phyloP scores from a whole-genome alignment of 2,888 invertebrate species.

The Drosophila quinaria region DNA sequence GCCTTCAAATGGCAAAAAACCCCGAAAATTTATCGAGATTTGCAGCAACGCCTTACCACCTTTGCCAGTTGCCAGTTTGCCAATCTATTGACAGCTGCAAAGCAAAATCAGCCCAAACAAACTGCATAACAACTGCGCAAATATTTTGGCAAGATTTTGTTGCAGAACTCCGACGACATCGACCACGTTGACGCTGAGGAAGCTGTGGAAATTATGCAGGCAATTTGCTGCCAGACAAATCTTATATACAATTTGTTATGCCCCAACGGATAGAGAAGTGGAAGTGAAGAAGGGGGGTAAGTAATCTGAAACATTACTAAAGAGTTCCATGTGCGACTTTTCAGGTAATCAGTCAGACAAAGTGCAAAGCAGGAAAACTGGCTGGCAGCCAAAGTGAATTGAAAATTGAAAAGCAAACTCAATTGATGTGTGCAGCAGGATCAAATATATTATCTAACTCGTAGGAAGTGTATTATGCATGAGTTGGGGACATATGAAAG shows the following conservation, averaged over 20 bases:
- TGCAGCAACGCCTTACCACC: constrained; percentile 3
- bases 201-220: constrained; percentile 67
- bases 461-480: background rate
- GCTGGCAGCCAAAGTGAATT: constrained; percentile 21
- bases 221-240: constrained; percentile 61
- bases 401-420: constrained; percentile 18
- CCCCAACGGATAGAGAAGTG: constrained; percentile 2
- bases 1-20: constrained; percentile 36
- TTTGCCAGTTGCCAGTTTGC: constrained; percentile 9
- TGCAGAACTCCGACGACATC: constrained; percentile 14
- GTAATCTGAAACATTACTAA: constrained; percentile 12
- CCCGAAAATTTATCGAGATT: constrained; percentile 34
- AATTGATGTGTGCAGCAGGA: constrained; percentile 14
- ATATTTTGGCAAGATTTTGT: constrained; percentile 64
- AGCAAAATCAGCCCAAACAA: constrained; percentile 36
- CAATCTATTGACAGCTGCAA: constrained; percentile 41
- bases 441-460: background rate
- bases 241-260: constrained; percentile 58
- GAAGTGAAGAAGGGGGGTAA: constrained; percentile 1
- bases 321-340: constrained; percentile 26
- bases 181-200: constrained; percentile 17
- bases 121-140: constrained; percentile 60
- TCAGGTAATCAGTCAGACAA: constrained; percentile 51
- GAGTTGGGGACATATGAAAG: background rate
- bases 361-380: constrained; percentile 6